A percentile compares a stretch with the other conserved stretches of the same genome.
Conservation (phyloP, 2,888 invertebrate genomes). For the Meandrusa payeni region DNA sequence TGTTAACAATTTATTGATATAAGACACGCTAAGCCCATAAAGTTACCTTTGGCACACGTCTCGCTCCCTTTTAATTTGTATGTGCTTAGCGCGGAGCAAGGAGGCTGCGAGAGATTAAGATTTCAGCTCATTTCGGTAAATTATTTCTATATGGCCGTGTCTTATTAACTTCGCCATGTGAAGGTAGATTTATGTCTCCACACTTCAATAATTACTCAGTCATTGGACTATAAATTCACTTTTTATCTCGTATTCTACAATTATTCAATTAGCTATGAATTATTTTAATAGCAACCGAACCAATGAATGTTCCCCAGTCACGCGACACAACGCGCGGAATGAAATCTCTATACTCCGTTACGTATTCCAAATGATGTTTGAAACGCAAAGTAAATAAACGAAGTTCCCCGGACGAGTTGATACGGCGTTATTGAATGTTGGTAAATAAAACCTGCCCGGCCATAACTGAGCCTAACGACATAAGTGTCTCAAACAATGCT, state of each 20-base stretch:
- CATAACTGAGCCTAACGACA: conserved; percentile 66
- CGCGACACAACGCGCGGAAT: conserved; percentile 10
- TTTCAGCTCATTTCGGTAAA: conserved; percentile 48
- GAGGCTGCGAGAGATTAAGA: conserved; percentile 59
- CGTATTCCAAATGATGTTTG: conserved; percentile 4
- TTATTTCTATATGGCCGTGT: conserved; percentile 44
- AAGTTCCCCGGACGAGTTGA: conserved; percentile 53
- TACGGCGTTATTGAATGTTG: conserved; percentile 61
- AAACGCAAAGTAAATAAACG: conserved; percentile 32
- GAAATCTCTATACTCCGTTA: conserved; percentile 1
- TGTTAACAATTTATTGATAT: conserved; percentile 80
- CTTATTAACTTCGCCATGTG: conserved; percentile 41
- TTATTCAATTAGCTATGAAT: conserved; percentile 12
- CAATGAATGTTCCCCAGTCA: conserved; percentile 12
- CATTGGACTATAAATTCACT: conserved; percentile 12
- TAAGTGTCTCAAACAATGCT: conserved; percentile 73
- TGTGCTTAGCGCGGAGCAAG: conserved; percentile 70
- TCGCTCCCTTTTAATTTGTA: conserved; percentile 78
- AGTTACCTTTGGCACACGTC: conserved; percentile 77
- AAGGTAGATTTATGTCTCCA: conserved; percentile 41
- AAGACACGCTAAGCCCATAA: conserved; percentile 80
- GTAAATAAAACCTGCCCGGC: conserved; percentile 55
- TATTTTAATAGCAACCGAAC: conserved; percentile 11
- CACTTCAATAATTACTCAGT: conserved; percentile 4
- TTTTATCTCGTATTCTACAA: conserved; percentile 16